Percentiles rank a stretch among this genome's conserved stretches.
Evolutionary conservation across 2,113 vertebrate genomes (phyloP).

Genomic region (Macroglossus sobrinus): DNA sequence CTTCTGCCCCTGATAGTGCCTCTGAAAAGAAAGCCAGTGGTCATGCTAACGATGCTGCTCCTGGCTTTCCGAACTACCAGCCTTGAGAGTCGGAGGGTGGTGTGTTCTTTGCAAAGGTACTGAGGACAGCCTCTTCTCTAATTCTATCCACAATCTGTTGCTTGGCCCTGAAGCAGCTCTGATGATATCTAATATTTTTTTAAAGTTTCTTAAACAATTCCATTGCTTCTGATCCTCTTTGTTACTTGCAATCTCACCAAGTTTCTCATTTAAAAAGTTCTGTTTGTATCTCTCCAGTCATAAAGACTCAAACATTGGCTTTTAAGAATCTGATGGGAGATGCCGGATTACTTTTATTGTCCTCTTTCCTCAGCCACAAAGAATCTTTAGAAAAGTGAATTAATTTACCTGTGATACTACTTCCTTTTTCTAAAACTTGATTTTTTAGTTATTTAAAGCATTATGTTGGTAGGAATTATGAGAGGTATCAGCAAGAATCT

Average conservation of each 20-base stretch:
- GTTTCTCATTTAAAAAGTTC: neutral
- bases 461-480: neutral
- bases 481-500: neutral
- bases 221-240: neutral
- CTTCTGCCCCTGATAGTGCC: neutral
- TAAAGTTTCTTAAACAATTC: neutral
- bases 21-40: neutral
- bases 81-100: neutral
- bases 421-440: neutral
- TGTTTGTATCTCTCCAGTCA: neutral
- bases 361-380: neutral
- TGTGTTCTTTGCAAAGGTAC: neutral
- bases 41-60: neutral
- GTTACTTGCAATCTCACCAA: neutral
- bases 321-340: neutral
- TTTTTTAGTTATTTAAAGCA: neutral
- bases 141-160: neutral
- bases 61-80: neutral
- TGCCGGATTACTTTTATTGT: neutral
- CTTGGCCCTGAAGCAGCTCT: neutral
- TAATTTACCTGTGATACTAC: neutral
- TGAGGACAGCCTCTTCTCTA: neutral
- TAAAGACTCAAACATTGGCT: neutral
- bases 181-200: neutral
- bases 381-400: neutral